Percentiles rank a stretch among this genome's conserved stretches.
phyloP scores from a whole-genome alignment of 2,888 invertebrate species.

The Pyrgus malvae region DNA sequence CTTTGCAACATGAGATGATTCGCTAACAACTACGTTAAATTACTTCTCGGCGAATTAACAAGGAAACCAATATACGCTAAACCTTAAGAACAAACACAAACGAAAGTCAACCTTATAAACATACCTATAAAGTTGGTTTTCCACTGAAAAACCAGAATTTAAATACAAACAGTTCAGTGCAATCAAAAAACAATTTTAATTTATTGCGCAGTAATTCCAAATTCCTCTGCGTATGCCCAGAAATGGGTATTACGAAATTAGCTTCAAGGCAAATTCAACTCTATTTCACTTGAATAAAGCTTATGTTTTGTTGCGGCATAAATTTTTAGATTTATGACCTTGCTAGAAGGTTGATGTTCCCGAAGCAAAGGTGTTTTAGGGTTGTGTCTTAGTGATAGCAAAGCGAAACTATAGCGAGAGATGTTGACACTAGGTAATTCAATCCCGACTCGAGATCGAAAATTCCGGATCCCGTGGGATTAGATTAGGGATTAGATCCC shows the following conservation, averaged over 20 bases:
- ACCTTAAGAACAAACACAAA: not conserved
- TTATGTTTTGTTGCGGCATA: not conserved
- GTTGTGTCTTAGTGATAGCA: too few relatives aligned
- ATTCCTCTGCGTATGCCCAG: slow-evolving; percentile 24
- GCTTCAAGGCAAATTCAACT: not conserved
- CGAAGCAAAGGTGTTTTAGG: not conserved
- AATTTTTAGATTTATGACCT: slow-evolving; percentile 38
- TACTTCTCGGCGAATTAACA: slow-evolving; percentile 19
- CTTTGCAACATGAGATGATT: slow-evolving; percentile 22
- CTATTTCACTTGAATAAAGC: not conserved
- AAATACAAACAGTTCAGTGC: slow-evolving; percentile 17
- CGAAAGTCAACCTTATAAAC: not conserved
- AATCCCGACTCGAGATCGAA: too few relatives aligned
- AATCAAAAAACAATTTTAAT: slow-evolving; percentile 31
- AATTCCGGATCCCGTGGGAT: too few relatives aligned
- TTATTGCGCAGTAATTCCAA: slow-evolving; percentile 26
- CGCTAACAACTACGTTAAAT: slow-evolving; percentile 17
- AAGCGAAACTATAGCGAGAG: too few relatives aligned
- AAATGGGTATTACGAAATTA: slow-evolving; percentile 13
- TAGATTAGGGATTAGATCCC: too few relatives aligned
- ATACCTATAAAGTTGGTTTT: not conserved
- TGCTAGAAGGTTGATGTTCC: slow-evolving; percentile 5
- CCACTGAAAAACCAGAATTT: not conserved
- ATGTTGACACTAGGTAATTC: too few relatives aligned
- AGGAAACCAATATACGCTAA: slow-evolving; percentile 11